Evolutionary conservation across 2,113 vertebrate genomes (phyloP), one percentile per base, ranked within the genome.

Genomic region (Polypterus senegalus): DNA sequence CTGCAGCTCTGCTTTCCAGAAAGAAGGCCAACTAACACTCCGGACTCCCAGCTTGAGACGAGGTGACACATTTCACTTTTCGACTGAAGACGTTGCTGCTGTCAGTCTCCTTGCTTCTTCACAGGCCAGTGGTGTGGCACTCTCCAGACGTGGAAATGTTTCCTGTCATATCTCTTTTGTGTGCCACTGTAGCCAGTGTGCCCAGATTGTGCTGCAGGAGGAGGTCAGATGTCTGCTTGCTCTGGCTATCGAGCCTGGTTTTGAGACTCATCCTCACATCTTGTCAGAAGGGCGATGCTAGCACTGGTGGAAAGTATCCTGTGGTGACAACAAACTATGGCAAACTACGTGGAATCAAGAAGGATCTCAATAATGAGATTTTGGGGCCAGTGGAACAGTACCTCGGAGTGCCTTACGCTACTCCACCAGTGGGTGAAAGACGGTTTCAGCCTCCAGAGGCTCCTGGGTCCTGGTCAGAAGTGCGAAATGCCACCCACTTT

Each of bases 361-460:
- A 89, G 9, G 91, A 92, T 66, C 84, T 94, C 52, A 92, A 92
- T 83, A 95, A 92, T 56, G 91, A 95, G 79, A 95, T 95, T 74
- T 77, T 95, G 11, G 92, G 92, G 44, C 92, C 92, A 0, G 91
- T 94, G 52, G 90, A 92, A 67, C 91, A 93, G 76, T 94, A 91
- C 71, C 73, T 95, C 60, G 92, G 92, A 2, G 85, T 95, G 48
- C 91, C 92, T 3, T 95, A 91, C 1, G 92, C 91, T 79, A 92
- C 91, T 0, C 88, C 92, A 0, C 92, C 92, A 44, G 79, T 94
- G 3, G 91, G 91, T 2, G 89, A 90, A 66, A 84, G 89, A 1
- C 86, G 91, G 54, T 94, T 94, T 71, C 91, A 93, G 76, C 91
- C 90, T 0, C 91, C 92, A 0, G 92, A 94, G 69, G 89, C 92